phyloP scores from a whole-genome alignment of 92 coral and sea anemone genomes.

The Bergia puertoricense region DNA sequence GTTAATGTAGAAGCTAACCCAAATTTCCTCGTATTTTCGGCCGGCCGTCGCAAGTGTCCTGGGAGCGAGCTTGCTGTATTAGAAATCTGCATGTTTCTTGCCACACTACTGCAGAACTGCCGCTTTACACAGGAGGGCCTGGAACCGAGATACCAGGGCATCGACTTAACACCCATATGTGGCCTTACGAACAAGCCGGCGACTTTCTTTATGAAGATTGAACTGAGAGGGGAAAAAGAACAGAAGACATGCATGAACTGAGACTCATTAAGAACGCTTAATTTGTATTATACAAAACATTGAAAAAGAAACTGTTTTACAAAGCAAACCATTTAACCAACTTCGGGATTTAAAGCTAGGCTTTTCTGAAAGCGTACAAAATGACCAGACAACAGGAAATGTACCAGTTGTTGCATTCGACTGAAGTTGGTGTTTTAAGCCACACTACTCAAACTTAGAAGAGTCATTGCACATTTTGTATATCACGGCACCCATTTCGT shows the following conservation, averaged over 20 bases:
- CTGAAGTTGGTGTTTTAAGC: too few relatives aligned
- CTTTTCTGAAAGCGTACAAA: too few relatives aligned
- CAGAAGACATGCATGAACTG: neutral
- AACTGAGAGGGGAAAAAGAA: constrained; percentile 25
- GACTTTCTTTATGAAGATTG: constrained; percentile 25
- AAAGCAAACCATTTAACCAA: too few relatives aligned
- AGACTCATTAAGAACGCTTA: neutral
- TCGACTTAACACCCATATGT: constrained; percentile 17
- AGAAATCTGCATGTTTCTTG: constrained; percentile 54
- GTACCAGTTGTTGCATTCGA: too few relatives aligned
- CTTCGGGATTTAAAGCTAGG: too few relatives aligned
- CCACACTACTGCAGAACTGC: constrained; percentile 48
- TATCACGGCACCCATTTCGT: too few relatives aligned
- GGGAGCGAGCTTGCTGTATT: constrained; percentile 49
- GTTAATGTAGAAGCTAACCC: constrained; percentile 33
- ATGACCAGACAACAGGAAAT: too few relatives aligned
- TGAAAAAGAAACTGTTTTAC: too few relatives aligned
- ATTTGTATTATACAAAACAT: too few relatives aligned
- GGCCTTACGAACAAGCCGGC: constrained; percentile 24
- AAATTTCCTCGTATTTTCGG: constrained; percentile 54
- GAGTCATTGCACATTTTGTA: too few relatives aligned
- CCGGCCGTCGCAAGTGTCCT: constrained; percentile 54
- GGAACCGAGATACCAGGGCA: constrained; percentile 28
- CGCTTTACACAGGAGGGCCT: constrained; percentile 35
- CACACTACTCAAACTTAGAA: too few relatives aligned